These are phyloP conservation scores for Trachops cirrhosus DNA, from an alignment of 2,797 vertebrate genomes.

Conservation along the genomic window DNA sequence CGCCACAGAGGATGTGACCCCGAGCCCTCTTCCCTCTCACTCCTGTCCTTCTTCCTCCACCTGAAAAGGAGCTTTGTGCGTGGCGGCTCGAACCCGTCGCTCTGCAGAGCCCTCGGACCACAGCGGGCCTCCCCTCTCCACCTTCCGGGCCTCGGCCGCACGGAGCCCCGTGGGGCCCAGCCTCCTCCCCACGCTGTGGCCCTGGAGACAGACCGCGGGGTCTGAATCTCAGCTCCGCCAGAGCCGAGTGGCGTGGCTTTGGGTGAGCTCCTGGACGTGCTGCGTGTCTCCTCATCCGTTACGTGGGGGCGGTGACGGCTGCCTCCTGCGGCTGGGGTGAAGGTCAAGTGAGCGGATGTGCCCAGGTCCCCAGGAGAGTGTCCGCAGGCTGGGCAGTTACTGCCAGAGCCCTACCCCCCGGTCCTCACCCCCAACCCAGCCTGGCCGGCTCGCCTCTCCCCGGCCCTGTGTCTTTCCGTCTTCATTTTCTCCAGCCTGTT, in stretches of 20 bases:
- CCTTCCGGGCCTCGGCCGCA: background rate
- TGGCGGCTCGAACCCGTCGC: too few relatives aligned
- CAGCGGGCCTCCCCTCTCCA: too few relatives aligned
- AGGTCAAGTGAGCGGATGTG: background rate
- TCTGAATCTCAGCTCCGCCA: background rate
- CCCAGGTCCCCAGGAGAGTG: background rate
- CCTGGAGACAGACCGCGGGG: too few relatives aligned
- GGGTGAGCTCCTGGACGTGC: background rate
- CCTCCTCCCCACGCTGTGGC: background rate
- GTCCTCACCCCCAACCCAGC: background rate
- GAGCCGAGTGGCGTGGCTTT: background rate
- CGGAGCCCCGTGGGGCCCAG: too few relatives aligned
- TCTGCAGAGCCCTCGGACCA: rapidly evolving
- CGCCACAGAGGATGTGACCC: background rate
- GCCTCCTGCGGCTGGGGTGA: background rate
- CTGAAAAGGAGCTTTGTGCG: too few relatives aligned
- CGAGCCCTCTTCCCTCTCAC: background rate
- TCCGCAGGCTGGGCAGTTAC: background rate
- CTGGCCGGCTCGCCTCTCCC: background rate
- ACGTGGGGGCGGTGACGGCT: background rate
- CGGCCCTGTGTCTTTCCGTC: background rate
- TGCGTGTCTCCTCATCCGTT: background rate
- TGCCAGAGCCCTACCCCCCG: background rate
- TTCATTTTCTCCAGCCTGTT: background rate
- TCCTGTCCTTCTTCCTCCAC: too few relatives aligned